Evolutionary conservation across 2,113 vertebrate species (phyloP).

Genomic region (Synodontis membranacea): DNA sequence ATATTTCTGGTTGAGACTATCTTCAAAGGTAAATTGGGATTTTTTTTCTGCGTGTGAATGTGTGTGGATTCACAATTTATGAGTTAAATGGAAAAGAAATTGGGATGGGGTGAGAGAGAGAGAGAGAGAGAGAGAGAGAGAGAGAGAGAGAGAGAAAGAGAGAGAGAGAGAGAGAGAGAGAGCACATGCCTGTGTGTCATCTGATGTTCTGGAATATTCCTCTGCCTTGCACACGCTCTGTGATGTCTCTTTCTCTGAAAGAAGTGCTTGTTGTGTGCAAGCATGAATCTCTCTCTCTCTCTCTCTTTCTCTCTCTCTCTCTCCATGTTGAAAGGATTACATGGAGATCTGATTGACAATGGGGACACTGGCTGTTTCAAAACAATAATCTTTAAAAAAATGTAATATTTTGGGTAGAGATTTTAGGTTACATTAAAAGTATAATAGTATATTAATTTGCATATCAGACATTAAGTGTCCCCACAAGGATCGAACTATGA

Average conservation of each 20-base stretch:
- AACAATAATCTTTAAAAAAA: neutral
- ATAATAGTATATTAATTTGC: too few species aligned
- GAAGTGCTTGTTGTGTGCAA: constrained; percentile 39
- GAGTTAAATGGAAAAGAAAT: neutral
- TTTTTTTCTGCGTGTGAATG: neutral
- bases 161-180: neutral
- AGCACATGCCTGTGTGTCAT: constrained; percentile 47
- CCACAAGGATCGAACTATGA: neutral
- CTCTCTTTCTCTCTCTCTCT: neutral
- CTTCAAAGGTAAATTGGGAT: neutral
- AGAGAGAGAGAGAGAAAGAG: constrained; percentile 3
- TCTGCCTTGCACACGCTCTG: constrained; percentile 19
- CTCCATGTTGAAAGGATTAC: neutral
- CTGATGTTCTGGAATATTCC: constrained; percentile 47
- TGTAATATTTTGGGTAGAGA: neutral
- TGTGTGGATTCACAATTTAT: neutral
- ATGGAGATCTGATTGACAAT: neutral
- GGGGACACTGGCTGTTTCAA: neutral
- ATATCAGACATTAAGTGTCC: neutral
- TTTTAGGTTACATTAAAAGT: neutral
- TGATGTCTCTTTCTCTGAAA: constrained; percentile 52
- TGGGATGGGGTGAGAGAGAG: neutral
- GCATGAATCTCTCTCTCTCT: constrained; percentile 17
- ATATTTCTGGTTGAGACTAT: neutral
- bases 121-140: neutral